phyloP scores from a whole-genome alignment of 1,140 invertebrate genomes.

The Bombus turneri region DNA sequence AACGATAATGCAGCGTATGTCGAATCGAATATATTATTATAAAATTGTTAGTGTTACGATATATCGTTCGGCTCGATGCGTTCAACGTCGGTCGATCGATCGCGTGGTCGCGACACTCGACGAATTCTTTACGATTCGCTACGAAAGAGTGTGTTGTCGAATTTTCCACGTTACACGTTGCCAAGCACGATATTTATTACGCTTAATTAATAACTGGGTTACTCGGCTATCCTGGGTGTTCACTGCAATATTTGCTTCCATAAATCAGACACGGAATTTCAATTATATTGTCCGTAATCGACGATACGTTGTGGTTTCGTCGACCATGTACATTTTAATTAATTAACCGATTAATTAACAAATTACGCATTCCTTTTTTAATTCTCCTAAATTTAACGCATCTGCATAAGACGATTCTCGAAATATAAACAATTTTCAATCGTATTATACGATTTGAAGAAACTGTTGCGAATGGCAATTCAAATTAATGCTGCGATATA shows the following conservation, averaged over 20 bases:
- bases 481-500: too few relatives aligned
- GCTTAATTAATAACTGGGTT: background rate
- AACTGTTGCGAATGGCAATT: too few relatives aligned
- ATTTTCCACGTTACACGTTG: background rate
- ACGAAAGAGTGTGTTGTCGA: background rate
- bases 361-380: background rate
- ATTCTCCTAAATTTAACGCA: too few relatives aligned
- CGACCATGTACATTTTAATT: background rate
- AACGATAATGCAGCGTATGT: constrained; percentile 38
- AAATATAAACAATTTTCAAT: too few relatives aligned
- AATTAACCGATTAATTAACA: background rate
- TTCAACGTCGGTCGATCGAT: background rate
- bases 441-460: too few relatives aligned
- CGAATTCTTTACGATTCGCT: background rate
- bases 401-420: too few relatives aligned
- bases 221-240: background rate
- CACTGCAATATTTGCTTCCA: background rate
- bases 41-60: constrained; percentile 23
- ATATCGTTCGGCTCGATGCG: background rate
- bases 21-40: constrained; percentile 36
- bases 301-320: background rate
- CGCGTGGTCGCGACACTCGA: too few relatives aligned
- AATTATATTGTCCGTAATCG: background rate
- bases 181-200: background rate
- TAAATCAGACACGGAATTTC: background rate